Evolutionary conservation across 2,888 invertebrate species (phyloP).

Genomic region (Hydrotaea cyrtoneurina): DNA sequence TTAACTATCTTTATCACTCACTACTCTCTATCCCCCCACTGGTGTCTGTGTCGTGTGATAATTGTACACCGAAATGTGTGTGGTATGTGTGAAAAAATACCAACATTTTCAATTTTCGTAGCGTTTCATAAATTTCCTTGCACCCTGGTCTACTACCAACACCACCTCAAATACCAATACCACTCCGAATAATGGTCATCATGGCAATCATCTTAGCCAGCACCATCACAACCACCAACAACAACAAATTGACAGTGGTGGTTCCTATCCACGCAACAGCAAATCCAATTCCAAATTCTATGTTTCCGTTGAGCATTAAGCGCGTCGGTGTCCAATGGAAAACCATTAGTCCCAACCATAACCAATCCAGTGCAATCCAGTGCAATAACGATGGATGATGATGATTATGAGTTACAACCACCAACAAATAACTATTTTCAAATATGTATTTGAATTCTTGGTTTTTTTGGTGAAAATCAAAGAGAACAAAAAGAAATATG

Average conservation of each 20-base stretch:
- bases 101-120: constrained; percentile 60
- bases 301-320: constrained; percentile 79
- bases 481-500: constrained; percentile 7
- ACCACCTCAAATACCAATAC: constrained; percentile 47
- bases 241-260: constrained; percentile 71
- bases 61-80: constrained; percentile 28
- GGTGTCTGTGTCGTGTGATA: constrained; percentile 60
- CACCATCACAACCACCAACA: constrained; percentile 61
- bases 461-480: not conserved
- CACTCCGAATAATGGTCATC: constrained; percentile 57
- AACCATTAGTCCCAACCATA: constrained; percentile 44
- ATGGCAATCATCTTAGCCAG: constrained; percentile 69
- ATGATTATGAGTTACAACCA: no score
- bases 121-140: constrained; percentile 78
- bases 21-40: no score
- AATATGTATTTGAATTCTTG: constrained; percentile 35
- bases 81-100: constrained; percentile 34
- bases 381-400: constrained; percentile 54
- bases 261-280: constrained; percentile 76
- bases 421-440: not conserved
- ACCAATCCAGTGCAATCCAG: constrained; percentile 43
- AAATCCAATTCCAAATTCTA: constrained; percentile 81
- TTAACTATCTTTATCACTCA: no score
- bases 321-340: not conserved
- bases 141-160: constrained; percentile 77